A percentile compares a stretch with the other conserved stretches of the same genome.
phyloP scores from a whole-genome alignment of 53 echinoderm and acorn worm species.

The Luidia sarsii region DNA sequence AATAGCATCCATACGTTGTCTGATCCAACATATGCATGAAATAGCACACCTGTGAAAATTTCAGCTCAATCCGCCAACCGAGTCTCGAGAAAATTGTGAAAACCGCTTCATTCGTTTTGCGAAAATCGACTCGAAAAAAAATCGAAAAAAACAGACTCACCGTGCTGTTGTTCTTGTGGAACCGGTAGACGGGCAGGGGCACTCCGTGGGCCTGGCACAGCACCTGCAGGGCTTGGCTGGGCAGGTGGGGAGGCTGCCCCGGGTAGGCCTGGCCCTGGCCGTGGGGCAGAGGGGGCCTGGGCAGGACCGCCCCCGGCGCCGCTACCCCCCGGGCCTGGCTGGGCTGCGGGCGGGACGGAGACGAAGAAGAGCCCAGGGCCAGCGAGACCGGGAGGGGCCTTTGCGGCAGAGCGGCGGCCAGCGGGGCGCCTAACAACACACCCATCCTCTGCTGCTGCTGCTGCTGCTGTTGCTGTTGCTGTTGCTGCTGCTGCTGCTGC shows the following conservation, averaged over 20 bases:
- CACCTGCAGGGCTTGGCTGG: neutral
- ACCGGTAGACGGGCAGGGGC: neutral
- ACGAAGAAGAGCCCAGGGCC: neutral
- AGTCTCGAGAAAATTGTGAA: no score
- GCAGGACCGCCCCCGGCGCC: neutral
- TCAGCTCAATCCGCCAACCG: no score
- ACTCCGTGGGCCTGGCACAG: constrained; percentile 21
- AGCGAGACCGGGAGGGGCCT: neutral
- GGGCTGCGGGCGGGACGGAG: constrained; percentile 1
- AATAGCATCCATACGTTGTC: no score
- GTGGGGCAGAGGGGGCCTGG: constrained; percentile 3
- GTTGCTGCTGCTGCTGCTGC: neutral
- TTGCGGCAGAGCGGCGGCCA: neutral
- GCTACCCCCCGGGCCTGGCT: neutral
- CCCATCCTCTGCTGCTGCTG: neutral
- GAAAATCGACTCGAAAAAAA: no score
- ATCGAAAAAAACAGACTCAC: no score
- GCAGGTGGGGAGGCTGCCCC: neutral
- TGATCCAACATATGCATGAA: no score
- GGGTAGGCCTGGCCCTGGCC: neutral
- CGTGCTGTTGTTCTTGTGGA: constrained; percentile 5
- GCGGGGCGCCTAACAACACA: neutral
- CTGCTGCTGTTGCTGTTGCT: neutral
- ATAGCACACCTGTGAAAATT: no score
- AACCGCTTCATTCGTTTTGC: no score